These are phyloP conservation scores for Sitta europaea DNA, from an alignment of 2,113 vertebrate species.

Conservation along the genomic window DNA sequence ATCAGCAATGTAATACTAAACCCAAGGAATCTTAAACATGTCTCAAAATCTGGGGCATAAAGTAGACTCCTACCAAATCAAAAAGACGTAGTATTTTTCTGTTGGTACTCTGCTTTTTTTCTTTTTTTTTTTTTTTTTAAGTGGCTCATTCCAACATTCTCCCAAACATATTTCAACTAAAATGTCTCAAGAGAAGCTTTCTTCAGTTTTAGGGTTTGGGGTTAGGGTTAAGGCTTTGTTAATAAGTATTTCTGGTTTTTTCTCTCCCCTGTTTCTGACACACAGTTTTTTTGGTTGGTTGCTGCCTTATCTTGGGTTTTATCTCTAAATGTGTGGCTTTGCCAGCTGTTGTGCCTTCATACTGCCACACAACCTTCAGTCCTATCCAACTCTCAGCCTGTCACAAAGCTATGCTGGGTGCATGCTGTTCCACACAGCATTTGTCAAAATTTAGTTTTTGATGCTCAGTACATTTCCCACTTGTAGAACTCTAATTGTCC, in stretches of 20 bases:
- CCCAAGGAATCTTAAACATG: conserved; percentile 63
- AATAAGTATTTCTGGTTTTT: not conserved
- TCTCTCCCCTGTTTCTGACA: not conserved
- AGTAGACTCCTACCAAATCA: conserved; percentile 38
- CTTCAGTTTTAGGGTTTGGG: not conserved
- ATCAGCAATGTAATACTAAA: conserved; percentile 68
- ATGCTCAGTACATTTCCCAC: not conserved
- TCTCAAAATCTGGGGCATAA: conserved; percentile 61
- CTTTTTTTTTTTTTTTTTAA: not conserved
- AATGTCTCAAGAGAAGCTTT: conserved; percentile 57
- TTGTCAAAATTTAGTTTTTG: not conserved
- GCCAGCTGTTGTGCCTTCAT: not conserved
- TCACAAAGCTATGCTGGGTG: not conserved
- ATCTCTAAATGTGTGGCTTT: not conserved
- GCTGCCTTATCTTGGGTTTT: not conserved
- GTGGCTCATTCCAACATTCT: conserved; percentile 48
- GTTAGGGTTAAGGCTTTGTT: not conserved
- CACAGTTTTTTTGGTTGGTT: not conserved
- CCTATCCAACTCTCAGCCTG: not conserved
- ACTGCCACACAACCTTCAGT: not conserved
- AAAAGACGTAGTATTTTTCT: not conserved
- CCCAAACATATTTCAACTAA: conserved; percentile 48
- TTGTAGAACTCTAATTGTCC: not conserved
- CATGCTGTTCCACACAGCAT: not conserved
- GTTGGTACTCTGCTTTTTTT: not conserved